Conservation (phyloP, 53 echinoderm and acorn worm species). For the Crossaster papposus region DNA sequence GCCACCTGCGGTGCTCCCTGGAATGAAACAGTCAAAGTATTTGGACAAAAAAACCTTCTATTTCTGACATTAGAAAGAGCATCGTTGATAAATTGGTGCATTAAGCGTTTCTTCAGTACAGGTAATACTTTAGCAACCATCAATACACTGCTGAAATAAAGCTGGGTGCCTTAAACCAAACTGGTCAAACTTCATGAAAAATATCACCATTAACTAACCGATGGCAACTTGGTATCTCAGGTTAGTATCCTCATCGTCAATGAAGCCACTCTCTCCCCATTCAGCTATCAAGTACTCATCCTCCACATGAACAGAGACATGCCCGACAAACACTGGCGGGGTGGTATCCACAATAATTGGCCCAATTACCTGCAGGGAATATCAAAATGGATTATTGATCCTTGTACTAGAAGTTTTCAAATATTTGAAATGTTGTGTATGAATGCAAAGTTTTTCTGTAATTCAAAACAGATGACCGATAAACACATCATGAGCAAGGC, state of each 20-base stretch:
- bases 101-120: too few species aligned
- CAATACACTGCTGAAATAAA: too few species aligned
- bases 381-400: too few species aligned
- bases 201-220: constrained; percentile 1
- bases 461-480: too few species aligned
- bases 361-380: constrained; percentile 22
- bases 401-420: too few species aligned
- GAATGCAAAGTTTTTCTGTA: too few species aligned
- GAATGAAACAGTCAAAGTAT: neutral
- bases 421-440: neutral
- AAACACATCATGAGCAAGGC: neutral
- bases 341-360: constrained; percentile 48
- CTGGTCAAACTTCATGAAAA: too few species aligned
- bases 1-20: constrained; percentile 38
- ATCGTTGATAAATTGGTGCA: neutral
- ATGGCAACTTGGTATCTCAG: constrained; percentile 34
- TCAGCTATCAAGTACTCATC: constrained; percentile 14
- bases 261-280: constrained; percentile 34
- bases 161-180: too few species aligned
- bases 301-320: constrained; percentile 5
- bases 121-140: too few species aligned
- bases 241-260: neutral
- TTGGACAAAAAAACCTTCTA: neutral
- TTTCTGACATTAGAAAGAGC: neutral
- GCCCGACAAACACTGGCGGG: constrained; percentile 30